Conservation (phyloP, 2,888 invertebrate genomes). For the Galerucella calmariensis region DNA sequence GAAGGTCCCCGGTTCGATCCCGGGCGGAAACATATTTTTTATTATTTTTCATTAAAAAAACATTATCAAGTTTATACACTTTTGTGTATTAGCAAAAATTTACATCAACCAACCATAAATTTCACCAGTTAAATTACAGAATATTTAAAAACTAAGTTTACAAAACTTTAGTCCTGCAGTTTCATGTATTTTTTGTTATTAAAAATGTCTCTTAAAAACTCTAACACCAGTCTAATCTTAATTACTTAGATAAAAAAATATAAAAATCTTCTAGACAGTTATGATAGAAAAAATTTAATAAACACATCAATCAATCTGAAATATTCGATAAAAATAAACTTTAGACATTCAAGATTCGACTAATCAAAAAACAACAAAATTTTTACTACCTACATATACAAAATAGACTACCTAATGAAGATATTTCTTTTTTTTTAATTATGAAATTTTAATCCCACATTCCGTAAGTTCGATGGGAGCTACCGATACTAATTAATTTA, state of each 20-base stretch:
- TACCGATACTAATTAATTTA: conserved; percentile 17
- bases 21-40: conserved; percentile 78
- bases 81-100: no score
- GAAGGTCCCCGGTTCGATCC: conserved; percentile 92
- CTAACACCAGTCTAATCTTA: no score
- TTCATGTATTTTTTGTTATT: no score
- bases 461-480: conserved; percentile 8
- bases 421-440: conserved; percentile 15
- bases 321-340: neutral
- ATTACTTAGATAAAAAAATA: no score
- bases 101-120: no score
- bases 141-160: no score
- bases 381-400: conserved; percentile 13
- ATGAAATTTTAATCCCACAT: conserved; percentile 19
- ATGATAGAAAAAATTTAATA: neutral
- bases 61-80: no score
- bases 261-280: no score
- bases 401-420: conserved; percentile 7
- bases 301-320: neutral
- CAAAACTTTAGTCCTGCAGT: no score
- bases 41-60: neutral
- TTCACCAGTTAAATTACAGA: no score
- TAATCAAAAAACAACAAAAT: neutral
- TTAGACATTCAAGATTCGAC: neutral
- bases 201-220: no score